Percentiles rank a stretch among this genome's conserved stretches.
phyloP scores from a whole-genome alignment of 2,888 invertebrate genomes.

The Prostheceraeus crozeri region DNA sequence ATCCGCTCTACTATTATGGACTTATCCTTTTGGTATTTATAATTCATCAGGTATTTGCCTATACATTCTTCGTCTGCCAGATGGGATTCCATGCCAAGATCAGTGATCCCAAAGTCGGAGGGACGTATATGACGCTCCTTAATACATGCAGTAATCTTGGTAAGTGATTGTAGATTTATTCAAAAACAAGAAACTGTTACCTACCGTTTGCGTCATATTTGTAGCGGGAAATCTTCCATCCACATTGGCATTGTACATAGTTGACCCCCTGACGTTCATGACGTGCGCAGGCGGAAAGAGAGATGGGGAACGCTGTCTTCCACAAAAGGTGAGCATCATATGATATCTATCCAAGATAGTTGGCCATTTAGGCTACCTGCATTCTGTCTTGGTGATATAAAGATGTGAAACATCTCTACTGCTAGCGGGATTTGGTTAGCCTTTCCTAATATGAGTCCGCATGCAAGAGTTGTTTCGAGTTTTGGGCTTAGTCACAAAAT shows the following conservation, averaged over 20 bases:
- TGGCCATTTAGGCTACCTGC: no score
- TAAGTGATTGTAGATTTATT: conserved; percentile 40
- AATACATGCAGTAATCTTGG: conserved; percentile 92
- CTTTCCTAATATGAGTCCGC: no score
- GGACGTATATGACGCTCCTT: conserved; percentile 96
- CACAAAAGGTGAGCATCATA: no score
- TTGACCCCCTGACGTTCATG: conserved; percentile 77
- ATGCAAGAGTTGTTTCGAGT: no score
- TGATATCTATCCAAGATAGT: no score
- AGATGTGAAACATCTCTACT: no score
- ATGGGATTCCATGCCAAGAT: conserved; percentile 97
- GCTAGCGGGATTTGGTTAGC: no score
- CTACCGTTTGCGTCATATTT: neutral
- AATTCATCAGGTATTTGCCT: conserved; percentile 64
- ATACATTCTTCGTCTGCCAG: conserved; percentile 90
- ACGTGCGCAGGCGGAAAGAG: conserved; percentile 62
- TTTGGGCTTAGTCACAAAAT: no score
- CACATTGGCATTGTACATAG: conserved; percentile 79
- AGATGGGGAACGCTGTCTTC: no score
- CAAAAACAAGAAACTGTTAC: neutral
- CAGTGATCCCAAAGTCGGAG: conserved; percentile 89
- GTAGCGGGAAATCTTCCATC: conserved; percentile 83
- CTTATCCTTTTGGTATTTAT: conserved; percentile 30
- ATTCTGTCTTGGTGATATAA: no score
- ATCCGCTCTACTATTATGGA: conserved; percentile 37